Percentiles rank a stretch among this genome's conserved stretches.
Evolutionary conservation across 2,888 invertebrate species (phyloP).

Genomic region (Heterodera filipjevi): DNA sequence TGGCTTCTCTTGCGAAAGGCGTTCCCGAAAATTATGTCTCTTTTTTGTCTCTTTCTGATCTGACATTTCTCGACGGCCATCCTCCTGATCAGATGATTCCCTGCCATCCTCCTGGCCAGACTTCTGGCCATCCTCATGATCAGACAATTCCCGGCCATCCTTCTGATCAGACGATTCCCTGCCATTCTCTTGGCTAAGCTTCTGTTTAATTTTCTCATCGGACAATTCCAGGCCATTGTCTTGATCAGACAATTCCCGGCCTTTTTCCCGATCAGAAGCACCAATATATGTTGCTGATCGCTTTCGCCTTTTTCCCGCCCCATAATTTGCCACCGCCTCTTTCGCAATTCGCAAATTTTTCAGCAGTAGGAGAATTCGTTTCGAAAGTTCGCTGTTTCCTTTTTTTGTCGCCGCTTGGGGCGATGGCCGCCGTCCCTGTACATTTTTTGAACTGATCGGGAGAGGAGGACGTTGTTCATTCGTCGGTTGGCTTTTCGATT

Average conservation of each 20-base stretch:
- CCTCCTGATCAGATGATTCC: neutral
- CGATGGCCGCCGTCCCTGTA: neutral
- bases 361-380: neutral
- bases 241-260: neutral
- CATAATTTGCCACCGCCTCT: slow-evolving; percentile 1
- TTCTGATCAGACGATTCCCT: neutral
- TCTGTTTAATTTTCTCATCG: too few relatives aligned
- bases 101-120: neutral
- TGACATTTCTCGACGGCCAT: neutral
- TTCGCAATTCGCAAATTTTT: neutral
- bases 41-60: neutral
- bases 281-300: neutral
- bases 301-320: neutral
- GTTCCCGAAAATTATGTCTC: slow-evolving; percentile 1
- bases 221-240: neutral
- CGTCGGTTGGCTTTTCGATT: slow-evolving; percentile 6
- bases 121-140: neutral
- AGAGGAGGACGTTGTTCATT: too few relatives aligned
- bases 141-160: too few relatives aligned
- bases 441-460: too few relatives aligned
- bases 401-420: neutral
- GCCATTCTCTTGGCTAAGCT: neutral
- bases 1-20: slow-evolving; percentile 8
- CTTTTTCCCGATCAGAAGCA: neutral
- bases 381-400: slow-evolving; percentile 8